Percentiles rank a stretch among this genome's conserved stretches.
Evolutionary conservation across 2,888 invertebrate genomes (phyloP).

Genomic region (Hyppa rectilinea): DNA sequence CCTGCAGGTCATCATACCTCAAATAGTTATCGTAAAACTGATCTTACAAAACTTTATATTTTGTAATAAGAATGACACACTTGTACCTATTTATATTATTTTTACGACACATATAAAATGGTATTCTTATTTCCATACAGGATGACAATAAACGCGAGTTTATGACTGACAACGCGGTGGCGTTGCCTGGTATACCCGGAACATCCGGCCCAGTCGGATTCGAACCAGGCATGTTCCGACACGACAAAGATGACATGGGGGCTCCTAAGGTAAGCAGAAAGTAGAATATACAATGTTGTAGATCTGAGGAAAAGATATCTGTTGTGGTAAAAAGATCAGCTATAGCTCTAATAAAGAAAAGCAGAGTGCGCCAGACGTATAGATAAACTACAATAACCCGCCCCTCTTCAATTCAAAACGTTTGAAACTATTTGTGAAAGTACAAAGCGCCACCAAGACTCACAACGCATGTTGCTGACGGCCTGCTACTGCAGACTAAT

Average conservation of each 20-base stretch:
- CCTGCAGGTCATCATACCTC: too few relatives aligned
- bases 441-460: too few relatives aligned
- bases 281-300: not conserved
- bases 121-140: conserved; percentile 66
- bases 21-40: too few relatives aligned
- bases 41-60: too few relatives aligned
- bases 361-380: not conserved
- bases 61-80: too few relatives aligned
- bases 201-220: conserved; percentile 94
- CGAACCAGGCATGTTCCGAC: conserved; percentile 96
- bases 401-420: too few relatives aligned
- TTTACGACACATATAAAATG: too few relatives aligned
- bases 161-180: conserved; percentile 95
- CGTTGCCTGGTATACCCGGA: conserved; percentile 94
- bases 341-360: not conserved
- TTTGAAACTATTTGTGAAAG: too few relatives aligned
- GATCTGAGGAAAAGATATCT: not conserved
- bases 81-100: too few relatives aligned
- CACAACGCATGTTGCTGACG: too few relatives aligned
- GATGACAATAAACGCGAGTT: conserved; percentile 91
- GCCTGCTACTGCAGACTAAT: too few relatives aligned
- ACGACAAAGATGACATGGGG: conserved; percentile 89
- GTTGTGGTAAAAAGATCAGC: not conserved
- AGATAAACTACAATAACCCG: too few relatives aligned
- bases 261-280: conserved; percentile 81